A percentile compares a stretch with the other conserved stretches of the same genome.
Conservation (phyloP, 2,888 invertebrate species). For the Leptopilina syphax region DNA sequence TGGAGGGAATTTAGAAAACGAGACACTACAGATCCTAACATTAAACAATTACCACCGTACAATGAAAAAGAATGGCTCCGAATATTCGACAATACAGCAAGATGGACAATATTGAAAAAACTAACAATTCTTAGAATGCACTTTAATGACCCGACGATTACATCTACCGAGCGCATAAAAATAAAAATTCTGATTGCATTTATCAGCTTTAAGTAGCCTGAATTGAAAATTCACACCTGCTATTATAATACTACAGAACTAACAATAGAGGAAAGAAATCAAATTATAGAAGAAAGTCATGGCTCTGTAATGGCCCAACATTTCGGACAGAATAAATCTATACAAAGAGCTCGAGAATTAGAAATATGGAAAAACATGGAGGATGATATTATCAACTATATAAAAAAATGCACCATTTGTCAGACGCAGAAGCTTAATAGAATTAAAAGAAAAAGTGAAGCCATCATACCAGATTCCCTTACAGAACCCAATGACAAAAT, state of each 20-base stretch:
- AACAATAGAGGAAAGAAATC: background rate
- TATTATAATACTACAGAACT: background rate
- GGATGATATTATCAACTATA: background rate
- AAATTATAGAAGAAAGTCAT: conserved; percentile 1
- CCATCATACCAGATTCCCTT: too few species aligned
- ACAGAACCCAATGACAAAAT: too few species aligned
- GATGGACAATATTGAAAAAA: background rate
- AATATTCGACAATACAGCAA: conserved; percentile 8
- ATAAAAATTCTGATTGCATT: conserved; percentile 11
- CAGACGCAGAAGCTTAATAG: conserved; percentile 6
- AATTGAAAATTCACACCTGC: conserved; percentile 3
- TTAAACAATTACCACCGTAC: conserved; percentile 4
- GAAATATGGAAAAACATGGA: background rate
- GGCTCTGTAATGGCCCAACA: background rate
- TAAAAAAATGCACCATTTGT: conserved; percentile 2
- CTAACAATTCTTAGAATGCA: conserved; percentile 17
- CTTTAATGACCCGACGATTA: conserved; percentile 11
- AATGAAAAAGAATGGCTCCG: background rate
- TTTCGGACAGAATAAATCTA: background rate
- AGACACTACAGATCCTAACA: background rate
- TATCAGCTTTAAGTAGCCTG: background rate
- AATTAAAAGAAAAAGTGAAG: conserved; percentile 7
- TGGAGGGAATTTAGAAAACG: conserved; percentile 1
- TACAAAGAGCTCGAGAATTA: background rate
- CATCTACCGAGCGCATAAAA: background rate